A percentile compares a stretch with the other conserved stretches of the same genome.
Conservation (phyloP, 2,797 vertebrate genomes). For the Coregonus suidteri region DNA sequence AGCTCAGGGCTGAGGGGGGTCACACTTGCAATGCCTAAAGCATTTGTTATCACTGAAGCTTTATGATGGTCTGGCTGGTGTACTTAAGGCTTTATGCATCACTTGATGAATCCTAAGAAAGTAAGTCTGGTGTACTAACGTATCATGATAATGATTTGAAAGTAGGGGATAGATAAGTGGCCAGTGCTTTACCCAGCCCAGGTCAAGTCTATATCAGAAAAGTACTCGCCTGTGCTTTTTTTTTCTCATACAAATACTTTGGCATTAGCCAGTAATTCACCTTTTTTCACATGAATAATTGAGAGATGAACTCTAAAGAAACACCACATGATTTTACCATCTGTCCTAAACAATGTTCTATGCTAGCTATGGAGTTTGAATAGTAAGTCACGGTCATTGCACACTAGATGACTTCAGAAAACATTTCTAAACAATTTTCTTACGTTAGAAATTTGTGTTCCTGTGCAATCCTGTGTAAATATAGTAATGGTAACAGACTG, state of each 20-base stretch:
- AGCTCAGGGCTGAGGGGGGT: too few species aligned
- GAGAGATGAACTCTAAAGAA: constrained; percentile 43
- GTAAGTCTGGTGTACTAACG: neutral
- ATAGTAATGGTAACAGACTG: constrained; percentile 4
- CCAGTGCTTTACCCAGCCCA: too few species aligned
- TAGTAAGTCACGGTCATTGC: constrained; percentile 25
- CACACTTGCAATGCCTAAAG: neutral
- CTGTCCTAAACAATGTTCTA: constrained; percentile 59
- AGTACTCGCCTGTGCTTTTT: neutral
- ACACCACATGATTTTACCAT: constrained; percentile 68
- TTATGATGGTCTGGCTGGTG: neutral
- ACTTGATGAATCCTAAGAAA: neutral
- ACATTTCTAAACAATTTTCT: constrained; percentile 20
- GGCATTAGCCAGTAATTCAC: constrained; percentile 62
- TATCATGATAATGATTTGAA: neutral
- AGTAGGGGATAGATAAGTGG: too few species aligned
- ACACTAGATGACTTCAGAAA: constrained; percentile 44
- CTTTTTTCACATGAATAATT: constrained; percentile 64
- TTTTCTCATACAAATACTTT: constrained; percentile 48
- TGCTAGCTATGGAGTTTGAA: constrained; percentile 44
- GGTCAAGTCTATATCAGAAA: neutral
- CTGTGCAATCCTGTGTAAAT: constrained; percentile 16
- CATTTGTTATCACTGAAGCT: neutral
- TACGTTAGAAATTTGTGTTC: neutral
- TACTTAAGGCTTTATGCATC: neutral